These are phyloP conservation scores for Neocloeon triangulifer DNA, from an alignment of 1,140 invertebrate genomes.

Conservation along the genomic window DNA sequence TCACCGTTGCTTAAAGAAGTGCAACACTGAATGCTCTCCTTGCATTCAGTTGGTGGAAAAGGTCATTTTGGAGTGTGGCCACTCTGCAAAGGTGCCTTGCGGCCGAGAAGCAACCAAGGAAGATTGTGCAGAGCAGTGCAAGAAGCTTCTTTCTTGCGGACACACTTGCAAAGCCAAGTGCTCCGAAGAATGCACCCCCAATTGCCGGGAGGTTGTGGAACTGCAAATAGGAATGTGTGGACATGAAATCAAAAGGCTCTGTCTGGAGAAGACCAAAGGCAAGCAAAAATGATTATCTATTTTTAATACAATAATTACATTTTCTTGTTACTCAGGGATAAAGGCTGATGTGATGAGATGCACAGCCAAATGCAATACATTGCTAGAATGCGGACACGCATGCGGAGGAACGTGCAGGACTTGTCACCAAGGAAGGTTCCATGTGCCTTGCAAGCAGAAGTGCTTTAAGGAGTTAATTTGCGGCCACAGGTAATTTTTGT, in stretches of 20 bases:
- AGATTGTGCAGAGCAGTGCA: conserved; percentile 17
- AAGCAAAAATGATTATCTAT: not conserved
- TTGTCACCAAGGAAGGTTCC: conserved; percentile 35
- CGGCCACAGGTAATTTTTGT: conserved; percentile 31
- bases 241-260: conserved; percentile 19
- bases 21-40: conserved; percentile 18
- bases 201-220: conserved; percentile 12
- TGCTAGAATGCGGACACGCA: conserved; percentile 27
- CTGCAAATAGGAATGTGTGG: conserved; percentile 17
- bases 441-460: conserved; percentile 28
- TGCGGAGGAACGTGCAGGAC: conserved; percentile 30
- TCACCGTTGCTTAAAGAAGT: conserved; percentile 22
- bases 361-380: conserved; percentile 17
- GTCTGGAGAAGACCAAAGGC: conserved; percentile 9
- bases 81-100: conserved; percentile 17
- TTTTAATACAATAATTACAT: too few relatives aligned
- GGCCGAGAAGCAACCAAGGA: conserved; percentile 9
- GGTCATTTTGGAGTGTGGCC: conserved; percentile 19
- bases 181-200: conserved; percentile 14
- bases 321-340: conserved; percentile 11
- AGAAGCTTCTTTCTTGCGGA: conserved; percentile 18
- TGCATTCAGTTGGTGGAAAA: conserved; percentile 19
- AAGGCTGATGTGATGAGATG: conserved; percentile 13
- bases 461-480: conserved; percentile 35
- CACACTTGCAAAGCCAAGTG: conserved; percentile 20